phyloP scores from a whole-genome alignment of 2,797 vertebrate genomes.

The Cossypha polioptera region DNA sequence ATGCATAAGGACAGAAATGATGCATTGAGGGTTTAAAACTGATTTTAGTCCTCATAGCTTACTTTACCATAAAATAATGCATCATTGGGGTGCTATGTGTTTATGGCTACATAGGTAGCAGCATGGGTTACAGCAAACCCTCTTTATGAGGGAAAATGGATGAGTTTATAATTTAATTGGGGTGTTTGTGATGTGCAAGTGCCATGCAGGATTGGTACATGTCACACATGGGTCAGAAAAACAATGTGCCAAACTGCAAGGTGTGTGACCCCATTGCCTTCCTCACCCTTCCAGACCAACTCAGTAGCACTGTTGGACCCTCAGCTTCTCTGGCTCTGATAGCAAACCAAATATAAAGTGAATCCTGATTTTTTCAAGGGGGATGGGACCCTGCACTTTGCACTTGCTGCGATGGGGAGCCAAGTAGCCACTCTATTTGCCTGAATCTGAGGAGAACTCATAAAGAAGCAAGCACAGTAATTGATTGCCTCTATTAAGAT shows the following conservation, averaged over 20 bases:
- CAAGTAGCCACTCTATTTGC: background rate
- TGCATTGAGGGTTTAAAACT: background rate
- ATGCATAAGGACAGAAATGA: background rate
- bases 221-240: background rate
- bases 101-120: background rate
- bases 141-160: background rate
- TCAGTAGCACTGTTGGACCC: background rate
- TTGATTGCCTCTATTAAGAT: background rate
- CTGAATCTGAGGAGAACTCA: background rate
- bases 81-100: background rate
- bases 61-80: background rate
- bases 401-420: background rate
- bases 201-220: background rate
- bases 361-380: background rate
- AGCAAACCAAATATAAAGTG: background rate
- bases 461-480: background rate
- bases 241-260: fast-evolving
- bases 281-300: background rate
- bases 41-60: background rate
- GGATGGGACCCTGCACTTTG: background rate
- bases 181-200: background rate
- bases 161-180: background rate
- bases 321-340: background rate
- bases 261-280: too few relatives aligned
- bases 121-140: background rate